These are phyloP conservation scores for Aspidapion aeneum DNA, from an alignment of 2,888 invertebrate species.

Conservation along the genomic window DNA sequence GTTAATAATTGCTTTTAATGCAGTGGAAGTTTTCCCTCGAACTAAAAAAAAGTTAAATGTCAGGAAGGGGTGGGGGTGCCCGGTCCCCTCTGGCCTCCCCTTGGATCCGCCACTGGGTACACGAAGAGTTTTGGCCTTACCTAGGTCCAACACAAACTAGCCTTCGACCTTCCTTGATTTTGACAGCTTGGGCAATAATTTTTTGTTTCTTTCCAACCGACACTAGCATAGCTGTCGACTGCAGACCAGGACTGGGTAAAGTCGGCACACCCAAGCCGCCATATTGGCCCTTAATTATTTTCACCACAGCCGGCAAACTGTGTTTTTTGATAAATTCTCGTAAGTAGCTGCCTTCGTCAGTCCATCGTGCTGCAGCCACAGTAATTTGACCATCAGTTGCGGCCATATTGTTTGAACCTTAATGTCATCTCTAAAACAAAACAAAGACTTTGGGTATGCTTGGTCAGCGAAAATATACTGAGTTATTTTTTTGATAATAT, in stretches of 20 bases:
- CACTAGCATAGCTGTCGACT: slow-evolving; percentile 81
- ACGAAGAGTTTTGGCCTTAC: too few relatives aligned
- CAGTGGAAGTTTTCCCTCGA: too few relatives aligned
- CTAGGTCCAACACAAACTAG: slow-evolving; percentile 25
- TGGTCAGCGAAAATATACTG: too few relatives aligned
- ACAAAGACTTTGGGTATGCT: too few relatives aligned
- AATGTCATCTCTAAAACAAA: slow-evolving; percentile 22
- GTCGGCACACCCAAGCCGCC: slow-evolving; percentile 87
- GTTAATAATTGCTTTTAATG: too few relatives aligned
- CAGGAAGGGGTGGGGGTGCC: too few relatives aligned
- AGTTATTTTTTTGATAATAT: too few relatives aligned
- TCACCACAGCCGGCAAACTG: slow-evolving; percentile 79
- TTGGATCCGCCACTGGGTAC: too few relatives aligned
- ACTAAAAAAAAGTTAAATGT: too few relatives aligned
- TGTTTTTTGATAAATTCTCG: slow-evolving; percentile 70
- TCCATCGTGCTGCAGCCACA: slow-evolving; percentile 77
- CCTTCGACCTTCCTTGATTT: slow-evolving; percentile 79
- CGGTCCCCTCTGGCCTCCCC: too few relatives aligned
- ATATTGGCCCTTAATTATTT: slow-evolving; percentile 93
- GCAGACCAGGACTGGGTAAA: slow-evolving; percentile 79
- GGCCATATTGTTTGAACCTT: slow-evolving; percentile 57
- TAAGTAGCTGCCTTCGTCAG: slow-evolving; percentile 70
- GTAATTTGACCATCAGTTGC: slow-evolving; percentile 89
- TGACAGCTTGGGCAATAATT: slow-evolving; percentile 84
- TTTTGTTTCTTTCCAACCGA: slow-evolving; percentile 83